phyloP scores from a whole-genome alignment of 2,888 invertebrate species.

The Steromphala cineraria region DNA sequence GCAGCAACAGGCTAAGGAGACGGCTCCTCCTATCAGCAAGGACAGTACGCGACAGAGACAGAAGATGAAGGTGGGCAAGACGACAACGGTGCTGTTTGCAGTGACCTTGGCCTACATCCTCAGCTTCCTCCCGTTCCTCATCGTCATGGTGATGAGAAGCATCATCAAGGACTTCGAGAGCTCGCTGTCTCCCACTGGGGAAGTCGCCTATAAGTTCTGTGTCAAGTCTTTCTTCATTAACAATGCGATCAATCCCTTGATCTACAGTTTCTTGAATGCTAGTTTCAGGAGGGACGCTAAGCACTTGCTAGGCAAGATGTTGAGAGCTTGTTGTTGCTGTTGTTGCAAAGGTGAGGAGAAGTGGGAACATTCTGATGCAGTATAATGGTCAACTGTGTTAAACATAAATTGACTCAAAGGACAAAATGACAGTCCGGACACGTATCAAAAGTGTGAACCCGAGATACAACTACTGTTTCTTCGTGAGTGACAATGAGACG shows the following conservation, averaged over 20 bases:
- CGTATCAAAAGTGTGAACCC: too few species aligned
- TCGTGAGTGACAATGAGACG: too few species aligned
- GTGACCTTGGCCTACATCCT: conserved; percentile 67
- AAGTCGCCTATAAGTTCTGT: conserved; percentile 66
- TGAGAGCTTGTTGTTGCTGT: conserved; percentile 47
- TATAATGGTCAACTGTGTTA: not conserved
- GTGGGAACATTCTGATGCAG: not conserved
- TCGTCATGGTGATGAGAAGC: conserved; percentile 65
- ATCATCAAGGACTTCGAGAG: conserved; percentile 62
- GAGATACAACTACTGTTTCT: too few species aligned
- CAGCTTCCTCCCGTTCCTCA: conserved; percentile 66
- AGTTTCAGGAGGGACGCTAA: conserved; percentile 63
- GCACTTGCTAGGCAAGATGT: conserved; percentile 47
- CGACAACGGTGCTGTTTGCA: conserved; percentile 65
- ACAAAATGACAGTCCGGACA: too few species aligned
- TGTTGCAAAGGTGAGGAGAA: conserved; percentile 19
- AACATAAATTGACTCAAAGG: too few species aligned
- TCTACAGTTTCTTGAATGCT: conserved; percentile 68
- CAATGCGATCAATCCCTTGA: conserved; percentile 69
- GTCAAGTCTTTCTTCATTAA: conserved; percentile 69
- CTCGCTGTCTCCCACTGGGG: conserved; percentile 51
- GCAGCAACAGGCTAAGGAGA: conserved; percentile 9
- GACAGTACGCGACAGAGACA: conserved; percentile 3
- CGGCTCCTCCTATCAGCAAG: conserved; percentile 24
- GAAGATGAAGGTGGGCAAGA: conserved; percentile 60